Evolutionary conservation across 2,888 invertebrate species (phyloP).

Genomic region (Anorthoa munda): DNA sequence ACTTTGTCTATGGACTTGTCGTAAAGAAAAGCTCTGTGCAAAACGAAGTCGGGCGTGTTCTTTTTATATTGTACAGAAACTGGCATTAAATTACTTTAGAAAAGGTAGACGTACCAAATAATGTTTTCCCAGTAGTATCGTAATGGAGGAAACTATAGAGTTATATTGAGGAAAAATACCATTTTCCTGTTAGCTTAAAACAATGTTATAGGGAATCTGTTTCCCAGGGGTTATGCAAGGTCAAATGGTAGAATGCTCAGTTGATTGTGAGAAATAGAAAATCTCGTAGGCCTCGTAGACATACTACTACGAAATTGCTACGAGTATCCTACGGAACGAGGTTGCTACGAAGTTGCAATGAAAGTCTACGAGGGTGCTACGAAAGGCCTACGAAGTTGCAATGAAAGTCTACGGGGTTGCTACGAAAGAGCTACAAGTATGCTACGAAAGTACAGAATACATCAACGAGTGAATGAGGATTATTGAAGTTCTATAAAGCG

Average conservation of each 20-base stretch:
- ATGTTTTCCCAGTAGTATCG: conserved; percentile 12
- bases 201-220: conserved; percentile 2
- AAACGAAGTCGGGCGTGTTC: not conserved
- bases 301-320: conserved; percentile 17
- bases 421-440: not conserved
- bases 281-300: not conserved
- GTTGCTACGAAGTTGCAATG: not conserved
- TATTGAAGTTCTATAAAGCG: not conserved
- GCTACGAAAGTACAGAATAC: conserved; percentile 1
- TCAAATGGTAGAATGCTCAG: conserved; percentile 2
- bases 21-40: not conserved
- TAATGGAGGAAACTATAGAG: conserved; percentile 7
- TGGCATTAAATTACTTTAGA: conserved; percentile 2
- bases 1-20: not conserved
- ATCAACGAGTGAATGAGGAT: not conserved
- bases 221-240: not conserved
- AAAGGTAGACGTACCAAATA: conserved; percentile 8
- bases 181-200: conserved; percentile 35
- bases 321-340: not conserved
- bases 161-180: not conserved
- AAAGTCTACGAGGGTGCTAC: not conserved
- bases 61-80: not conserved
- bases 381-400: not conserved
- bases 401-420: not conserved
- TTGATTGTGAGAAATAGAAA: not conserved